Percentiles rank a stretch among this genome's conserved stretches.
These are phyloP conservation scores for Cryptoprocta ferox DNA, from an alignment of 2,797 vertebrate genomes.

Conservation along the genomic window DNA sequence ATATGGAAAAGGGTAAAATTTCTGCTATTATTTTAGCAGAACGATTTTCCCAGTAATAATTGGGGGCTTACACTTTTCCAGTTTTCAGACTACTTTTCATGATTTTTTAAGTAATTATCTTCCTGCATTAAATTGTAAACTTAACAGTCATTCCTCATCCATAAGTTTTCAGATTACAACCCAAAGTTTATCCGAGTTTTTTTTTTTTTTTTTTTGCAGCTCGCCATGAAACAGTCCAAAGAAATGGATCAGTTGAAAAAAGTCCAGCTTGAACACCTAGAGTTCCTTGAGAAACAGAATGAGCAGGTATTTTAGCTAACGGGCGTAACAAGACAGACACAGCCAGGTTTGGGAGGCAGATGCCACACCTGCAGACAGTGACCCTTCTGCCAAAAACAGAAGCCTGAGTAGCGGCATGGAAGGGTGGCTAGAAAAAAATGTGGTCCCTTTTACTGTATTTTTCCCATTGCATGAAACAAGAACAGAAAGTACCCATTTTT, in stretches of 20 bases:
- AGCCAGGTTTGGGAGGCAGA: not conserved
- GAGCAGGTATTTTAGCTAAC: slow-evolving; percentile 93
- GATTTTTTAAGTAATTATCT: not conserved
- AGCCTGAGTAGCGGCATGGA: not conserved
- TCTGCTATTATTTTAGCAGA: slow-evolving; percentile 10
- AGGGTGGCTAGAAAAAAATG: not conserved
- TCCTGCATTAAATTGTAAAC: not conserved
- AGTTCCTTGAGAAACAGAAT: slow-evolving; percentile 98
- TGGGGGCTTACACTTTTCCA: not conserved
- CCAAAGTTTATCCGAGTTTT: not conserved
- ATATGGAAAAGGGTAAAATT: not conserved
- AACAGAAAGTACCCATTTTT: not conserved
- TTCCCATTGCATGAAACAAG: not conserved
- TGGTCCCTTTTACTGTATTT: not conserved
- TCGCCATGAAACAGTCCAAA: slow-evolving; percentile 99
- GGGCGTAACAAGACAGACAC: slow-evolving; percentile 50
- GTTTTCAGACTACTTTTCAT: not conserved
- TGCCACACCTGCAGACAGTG: rapidly evolving
- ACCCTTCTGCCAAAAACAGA: not conserved
- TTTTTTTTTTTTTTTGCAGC: slow-evolving; percentile 83
- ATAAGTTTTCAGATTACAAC: slow-evolving; percentile 5
- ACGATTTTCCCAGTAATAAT: not conserved
- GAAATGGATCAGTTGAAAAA: slow-evolving; percentile 99
- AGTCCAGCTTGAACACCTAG: slow-evolving; percentile 96
- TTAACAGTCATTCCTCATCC: not conserved